phyloP scores from a whole-genome alignment of 2,888 invertebrate species.

The Azorinus chamasolen region DNA sequence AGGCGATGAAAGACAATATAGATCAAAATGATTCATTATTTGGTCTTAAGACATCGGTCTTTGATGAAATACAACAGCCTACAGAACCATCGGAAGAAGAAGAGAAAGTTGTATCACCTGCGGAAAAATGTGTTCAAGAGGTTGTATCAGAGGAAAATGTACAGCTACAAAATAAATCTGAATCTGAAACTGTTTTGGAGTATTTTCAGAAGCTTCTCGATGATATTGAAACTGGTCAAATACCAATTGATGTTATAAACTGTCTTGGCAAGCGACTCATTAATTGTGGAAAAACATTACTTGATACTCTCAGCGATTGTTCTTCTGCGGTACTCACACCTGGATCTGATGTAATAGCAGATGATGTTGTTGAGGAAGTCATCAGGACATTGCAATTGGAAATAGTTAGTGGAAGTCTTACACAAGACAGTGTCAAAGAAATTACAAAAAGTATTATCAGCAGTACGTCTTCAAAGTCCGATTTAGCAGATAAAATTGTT shows the following conservation, averaged over 20 bases:
- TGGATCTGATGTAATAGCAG: constrained; percentile 40
- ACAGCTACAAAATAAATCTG: too few species aligned
- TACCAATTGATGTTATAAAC: constrained; percentile 31
- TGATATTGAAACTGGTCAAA: constrained; percentile 41
- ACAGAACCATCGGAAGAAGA: too few species aligned
- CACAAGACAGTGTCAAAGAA: constrained; percentile 62
- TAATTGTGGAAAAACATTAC: constrained; percentile 55
- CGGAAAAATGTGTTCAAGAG: too few species aligned
- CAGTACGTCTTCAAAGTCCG: constrained; percentile 34
- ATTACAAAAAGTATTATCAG: constrained; percentile 54
- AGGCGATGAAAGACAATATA: constrained; percentile 9
- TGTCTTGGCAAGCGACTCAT: constrained; percentile 57
- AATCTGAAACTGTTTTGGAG: constrained; percentile 26
- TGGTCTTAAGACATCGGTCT: too few species aligned
- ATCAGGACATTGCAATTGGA: constrained; percentile 60
- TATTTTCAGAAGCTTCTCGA: constrained; percentile 36
- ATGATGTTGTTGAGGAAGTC: constrained; percentile 59
- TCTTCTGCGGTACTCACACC: constrained; percentile 9
- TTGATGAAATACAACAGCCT: too few species aligned
- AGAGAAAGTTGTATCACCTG: too few species aligned
- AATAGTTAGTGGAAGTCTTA: constrained; percentile 54
- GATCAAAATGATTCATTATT: background rate
- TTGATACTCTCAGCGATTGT: constrained; percentile 9
- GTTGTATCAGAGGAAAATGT: too few species aligned
- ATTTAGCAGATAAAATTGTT: constrained; percentile 42